A percentile compares a stretch with the other conserved stretches of the same genome.
These are phyloP conservation scores for Callorhinus ursinus DNA, from an alignment of 2,113 vertebrate genomes.

Conservation along the genomic window DNA sequence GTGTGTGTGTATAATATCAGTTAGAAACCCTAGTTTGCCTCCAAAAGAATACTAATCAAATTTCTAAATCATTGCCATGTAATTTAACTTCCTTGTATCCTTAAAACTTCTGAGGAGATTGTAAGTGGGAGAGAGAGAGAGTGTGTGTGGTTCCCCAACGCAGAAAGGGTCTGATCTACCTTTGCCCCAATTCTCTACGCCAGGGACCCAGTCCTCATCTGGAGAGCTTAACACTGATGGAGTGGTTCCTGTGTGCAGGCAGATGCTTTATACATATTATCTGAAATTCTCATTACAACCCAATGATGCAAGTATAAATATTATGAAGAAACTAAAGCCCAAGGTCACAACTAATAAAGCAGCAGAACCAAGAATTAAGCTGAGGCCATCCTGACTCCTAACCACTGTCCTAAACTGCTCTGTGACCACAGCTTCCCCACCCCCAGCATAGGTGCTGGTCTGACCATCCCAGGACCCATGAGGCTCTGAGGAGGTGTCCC, in stretches of 20 bases:
- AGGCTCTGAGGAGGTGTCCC: background rate
- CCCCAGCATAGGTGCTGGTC: background rate
- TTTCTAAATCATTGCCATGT: constrained; percentile 38
- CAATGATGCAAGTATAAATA: background rate
- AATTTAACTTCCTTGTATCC: constrained; percentile 34
- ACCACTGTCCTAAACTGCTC: background rate
- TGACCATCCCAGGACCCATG: background rate
- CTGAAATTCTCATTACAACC: background rate
- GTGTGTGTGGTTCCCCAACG: background rate
- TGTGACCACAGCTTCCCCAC: background rate
- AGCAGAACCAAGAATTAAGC: background rate
- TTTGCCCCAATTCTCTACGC: background rate
- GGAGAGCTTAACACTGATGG: background rate
- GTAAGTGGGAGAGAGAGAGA: background rate
- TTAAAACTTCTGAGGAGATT: background rate
- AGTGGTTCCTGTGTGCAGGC: background rate
- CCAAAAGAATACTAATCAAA: background rate
- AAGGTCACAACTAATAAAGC: background rate
- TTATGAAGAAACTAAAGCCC: constrained; percentile 2
- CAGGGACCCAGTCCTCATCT: background rate
- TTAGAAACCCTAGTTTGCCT: background rate
- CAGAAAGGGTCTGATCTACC: background rate
- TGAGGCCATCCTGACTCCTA: background rate
- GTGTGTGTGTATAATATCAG: background rate
- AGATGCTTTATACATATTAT: background rate